A percentile compares a stretch with the other conserved stretches of the same genome.
Evolutionary conservation across 2,888 invertebrate species (phyloP).

Genomic region (Apocheima hispidaria): DNA sequence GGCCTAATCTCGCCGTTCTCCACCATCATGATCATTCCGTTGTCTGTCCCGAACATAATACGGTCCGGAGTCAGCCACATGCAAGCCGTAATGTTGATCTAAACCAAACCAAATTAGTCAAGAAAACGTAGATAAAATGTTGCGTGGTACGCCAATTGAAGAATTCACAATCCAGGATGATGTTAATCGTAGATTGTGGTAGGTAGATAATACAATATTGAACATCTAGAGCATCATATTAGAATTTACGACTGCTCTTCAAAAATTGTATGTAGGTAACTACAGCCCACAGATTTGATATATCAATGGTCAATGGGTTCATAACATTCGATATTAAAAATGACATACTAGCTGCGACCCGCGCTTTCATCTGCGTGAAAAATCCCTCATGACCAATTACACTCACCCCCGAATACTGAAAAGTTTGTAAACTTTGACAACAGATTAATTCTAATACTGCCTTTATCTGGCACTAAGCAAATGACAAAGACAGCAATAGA

Average conservation of each 20-base stretch:
- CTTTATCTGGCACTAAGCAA: no score
- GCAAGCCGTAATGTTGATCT: slow-evolving; percentile 90
- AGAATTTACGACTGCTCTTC: background rate
- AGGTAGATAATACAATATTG: slow-evolving; percentile 21
- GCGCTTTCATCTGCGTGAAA: no score
- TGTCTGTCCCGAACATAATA: slow-evolving; percentile 92
- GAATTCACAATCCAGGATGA: slow-evolving; percentile 23
- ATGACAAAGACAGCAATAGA: no score
- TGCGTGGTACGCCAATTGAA: slow-evolving; percentile 20
- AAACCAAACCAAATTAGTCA: slow-evolving; percentile 42
- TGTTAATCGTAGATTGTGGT: slow-evolving; percentile 17
- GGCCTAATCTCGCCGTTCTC: slow-evolving; percentile 94
- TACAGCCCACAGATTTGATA: no score
- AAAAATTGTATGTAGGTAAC: background rate
- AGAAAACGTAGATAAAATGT: slow-evolving; percentile 24
- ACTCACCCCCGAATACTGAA: no score
- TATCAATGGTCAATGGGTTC: no score
- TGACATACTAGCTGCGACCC: no score
- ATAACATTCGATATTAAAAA: no score
- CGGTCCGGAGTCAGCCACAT: slow-evolving; percentile 94
- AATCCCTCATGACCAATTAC: no score
- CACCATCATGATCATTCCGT: slow-evolving; percentile 91
- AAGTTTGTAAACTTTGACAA: no score
- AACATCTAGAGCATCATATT: background rate
- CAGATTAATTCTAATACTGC: no score